Evolutionary conservation across 2,888 invertebrate genomes (phyloP).

Genomic region (Melolontha melolontha): DNA sequence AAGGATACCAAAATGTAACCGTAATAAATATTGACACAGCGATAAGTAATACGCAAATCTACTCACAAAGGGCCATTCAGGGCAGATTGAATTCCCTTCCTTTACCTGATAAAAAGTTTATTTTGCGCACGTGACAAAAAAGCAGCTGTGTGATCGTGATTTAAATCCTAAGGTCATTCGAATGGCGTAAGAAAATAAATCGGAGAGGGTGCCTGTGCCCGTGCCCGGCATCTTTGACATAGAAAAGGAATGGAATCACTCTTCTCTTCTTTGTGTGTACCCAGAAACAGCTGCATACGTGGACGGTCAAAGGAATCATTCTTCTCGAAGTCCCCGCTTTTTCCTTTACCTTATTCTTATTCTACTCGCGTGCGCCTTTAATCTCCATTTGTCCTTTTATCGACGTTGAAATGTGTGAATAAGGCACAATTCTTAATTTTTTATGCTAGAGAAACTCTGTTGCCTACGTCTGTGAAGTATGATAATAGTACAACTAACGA

Average conservation of each 20-base stretch:
- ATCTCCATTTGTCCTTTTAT: too few relatives aligned
- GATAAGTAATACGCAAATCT: too few relatives aligned
- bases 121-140: slow-evolving; percentile 16
- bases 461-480: too few relatives aligned
- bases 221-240: too few relatives aligned
- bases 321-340: slow-evolving; percentile 3
- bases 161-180: background rate
- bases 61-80: too few relatives aligned
- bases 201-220: slow-evolving; percentile 10
- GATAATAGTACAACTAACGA: too few relatives aligned
- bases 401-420: too few relatives aligned
- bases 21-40: too few relatives aligned
- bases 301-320: slow-evolving; percentile 19
- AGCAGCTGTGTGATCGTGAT: slow-evolving; percentile 4
- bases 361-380: too few relatives aligned
- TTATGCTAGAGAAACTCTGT: too few relatives aligned
- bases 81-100: background rate
- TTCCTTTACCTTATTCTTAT: background rate
- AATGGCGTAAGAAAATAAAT: slow-evolving; percentile 3
- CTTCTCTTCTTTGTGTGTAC: background rate
- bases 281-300: slow-evolving; percentile 9
- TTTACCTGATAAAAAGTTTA: slow-evolving; percentile 11
- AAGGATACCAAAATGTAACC: too few relatives aligned
- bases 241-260: background rate
- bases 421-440: too few relatives aligned